These are phyloP conservation scores for Ceratosolen fusciceps DNA, from an alignment of 1,140 invertebrate genomes.

Conservation along the genomic window DNA sequence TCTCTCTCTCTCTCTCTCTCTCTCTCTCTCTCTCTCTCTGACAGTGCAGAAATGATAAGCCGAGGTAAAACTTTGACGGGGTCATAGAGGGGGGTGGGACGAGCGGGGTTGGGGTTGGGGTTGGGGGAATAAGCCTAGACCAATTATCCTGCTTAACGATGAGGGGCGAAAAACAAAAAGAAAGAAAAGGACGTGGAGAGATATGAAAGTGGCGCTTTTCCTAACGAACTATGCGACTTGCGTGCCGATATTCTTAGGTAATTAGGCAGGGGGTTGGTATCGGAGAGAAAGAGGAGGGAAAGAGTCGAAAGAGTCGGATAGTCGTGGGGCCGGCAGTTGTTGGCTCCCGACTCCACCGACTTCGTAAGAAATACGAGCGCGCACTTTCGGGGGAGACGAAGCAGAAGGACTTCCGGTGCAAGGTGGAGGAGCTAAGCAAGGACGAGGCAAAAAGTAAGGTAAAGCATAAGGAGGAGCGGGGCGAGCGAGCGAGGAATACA, in stretches of 20 bases:
- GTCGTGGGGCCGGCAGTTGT: background rate
- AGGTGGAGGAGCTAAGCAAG: slow-evolving; percentile 16
- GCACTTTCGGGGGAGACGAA: background rate
- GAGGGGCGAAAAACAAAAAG: slow-evolving; percentile 24
- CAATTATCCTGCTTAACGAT: slow-evolving; percentile 45
- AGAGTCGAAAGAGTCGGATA: slow-evolving; percentile 29
- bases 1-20: no score
- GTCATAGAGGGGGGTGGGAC: no score
- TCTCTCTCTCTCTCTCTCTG: no score
- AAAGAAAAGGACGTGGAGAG: background rate
- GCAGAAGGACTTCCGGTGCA: slow-evolving; percentile 14
- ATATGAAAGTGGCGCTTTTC: background rate
- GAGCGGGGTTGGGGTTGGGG: no score
- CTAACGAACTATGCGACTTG: slow-evolving; percentile 27
- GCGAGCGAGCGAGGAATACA: slow-evolving; percentile 49
- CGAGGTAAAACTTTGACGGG: no score
- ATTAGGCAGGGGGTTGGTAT: slow-evolving; percentile 9
- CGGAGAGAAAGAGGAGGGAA: no score
- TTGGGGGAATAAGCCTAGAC: slow-evolving; percentile 35
- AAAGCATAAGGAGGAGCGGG: slow-evolving; percentile 24
- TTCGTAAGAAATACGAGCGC: background rate
- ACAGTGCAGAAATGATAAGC: slow-evolving; percentile 31
- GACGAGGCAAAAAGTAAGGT: slow-evolving; percentile 36
- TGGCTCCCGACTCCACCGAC: background rate
- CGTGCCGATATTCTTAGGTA: slow-evolving; percentile 35